Conservation (phyloP, 2,888 invertebrate species). For the Bimastos eiseni region DNA sequence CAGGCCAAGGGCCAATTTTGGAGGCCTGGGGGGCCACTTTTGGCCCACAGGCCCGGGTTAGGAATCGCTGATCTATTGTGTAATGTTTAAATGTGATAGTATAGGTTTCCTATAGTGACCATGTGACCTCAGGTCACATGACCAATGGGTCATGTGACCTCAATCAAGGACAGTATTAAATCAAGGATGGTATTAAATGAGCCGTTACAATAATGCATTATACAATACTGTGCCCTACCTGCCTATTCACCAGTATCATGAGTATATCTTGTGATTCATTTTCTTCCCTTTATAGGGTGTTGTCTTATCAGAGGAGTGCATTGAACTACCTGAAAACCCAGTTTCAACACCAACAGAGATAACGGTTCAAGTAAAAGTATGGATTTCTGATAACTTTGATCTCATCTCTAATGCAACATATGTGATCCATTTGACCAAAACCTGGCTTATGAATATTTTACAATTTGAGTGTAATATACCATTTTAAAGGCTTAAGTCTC, state of each 20-base stretch:
- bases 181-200: too few species aligned
- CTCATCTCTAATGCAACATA: background rate
- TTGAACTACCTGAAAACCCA: conserved; percentile 48
- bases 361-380: conserved; percentile 47
- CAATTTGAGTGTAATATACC: too few species aligned
- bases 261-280: background rate
- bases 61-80: too few species aligned
- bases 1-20: too few species aligned
- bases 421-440: background rate
- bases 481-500: too few species aligned
- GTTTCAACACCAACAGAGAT: conserved; percentile 47
- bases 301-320: conserved; percentile 47
- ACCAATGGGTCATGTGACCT: too few species aligned
- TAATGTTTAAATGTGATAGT: background rate
- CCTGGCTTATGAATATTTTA: background rate
- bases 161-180: too few species aligned
- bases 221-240: background rate
- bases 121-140: too few species aligned
- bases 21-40: too few species aligned
- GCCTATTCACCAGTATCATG: background rate
- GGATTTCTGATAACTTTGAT: conserved; percentile 28
- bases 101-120: too few species aligned
- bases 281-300: conserved; percentile 43
- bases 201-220: background rate
- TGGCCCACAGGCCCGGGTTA: too few species aligned